A percentile compares a stretch with the other conserved stretches of the same genome.
Evolutionary conservation across 2,113 vertebrate species (phyloP).

Genomic region (Ranitomeya variabilis): DNA sequence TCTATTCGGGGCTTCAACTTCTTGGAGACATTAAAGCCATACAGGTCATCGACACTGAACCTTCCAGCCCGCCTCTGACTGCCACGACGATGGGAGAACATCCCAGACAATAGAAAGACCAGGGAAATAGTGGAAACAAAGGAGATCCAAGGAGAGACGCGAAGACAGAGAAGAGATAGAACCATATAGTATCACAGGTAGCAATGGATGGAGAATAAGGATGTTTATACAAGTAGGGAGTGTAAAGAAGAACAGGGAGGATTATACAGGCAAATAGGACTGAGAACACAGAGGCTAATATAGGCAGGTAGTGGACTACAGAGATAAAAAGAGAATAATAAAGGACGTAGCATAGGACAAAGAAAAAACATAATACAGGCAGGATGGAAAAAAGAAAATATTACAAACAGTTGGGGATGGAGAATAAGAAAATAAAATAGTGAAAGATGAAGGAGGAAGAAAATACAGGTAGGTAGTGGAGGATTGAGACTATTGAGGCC

Average conservation of each 20-base stretch:
- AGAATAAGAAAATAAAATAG: neutral
- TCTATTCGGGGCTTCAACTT: slow-evolving; percentile 67
- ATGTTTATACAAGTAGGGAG: neutral
- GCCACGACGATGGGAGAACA: slow-evolving; percentile 71
- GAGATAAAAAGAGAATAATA: no score
- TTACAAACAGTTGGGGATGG: neutral
- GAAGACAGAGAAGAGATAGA: neutral
- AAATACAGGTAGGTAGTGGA: neutral
- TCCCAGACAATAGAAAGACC: neutral
- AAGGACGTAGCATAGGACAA: no score
- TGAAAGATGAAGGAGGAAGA: neutral
- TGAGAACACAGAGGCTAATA: neutral
- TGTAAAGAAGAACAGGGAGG: neutral
- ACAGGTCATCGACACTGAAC: slow-evolving; percentile 80
- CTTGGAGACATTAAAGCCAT: slow-evolving; percentile 77
- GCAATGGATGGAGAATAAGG: neutral
- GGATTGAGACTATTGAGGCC: neutral
- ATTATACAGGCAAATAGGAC: neutral
- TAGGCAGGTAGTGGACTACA: neutral
- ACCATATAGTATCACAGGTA: neutral
- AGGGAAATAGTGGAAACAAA: neutral
- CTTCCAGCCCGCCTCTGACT: slow-evolving; percentile 68
- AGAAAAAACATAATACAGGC: neutral
- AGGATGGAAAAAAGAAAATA: neutral
- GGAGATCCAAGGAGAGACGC: neutral